phyloP scores from a whole-genome alignment of 1,140 invertebrate genomes.

The Bicyclus anynana region DNA sequence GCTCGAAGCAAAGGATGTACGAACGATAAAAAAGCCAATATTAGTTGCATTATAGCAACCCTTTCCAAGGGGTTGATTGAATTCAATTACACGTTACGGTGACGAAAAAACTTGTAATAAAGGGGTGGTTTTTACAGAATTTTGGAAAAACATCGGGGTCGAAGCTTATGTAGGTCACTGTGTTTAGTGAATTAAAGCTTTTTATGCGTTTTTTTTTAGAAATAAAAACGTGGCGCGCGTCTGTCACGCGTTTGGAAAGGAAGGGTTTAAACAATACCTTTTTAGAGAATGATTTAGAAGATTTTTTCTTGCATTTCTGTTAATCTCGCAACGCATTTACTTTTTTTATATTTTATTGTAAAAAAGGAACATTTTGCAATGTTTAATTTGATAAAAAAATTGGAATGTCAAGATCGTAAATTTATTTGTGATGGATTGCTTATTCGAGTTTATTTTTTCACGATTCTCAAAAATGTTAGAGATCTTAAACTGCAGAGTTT shows the following conservation, averaged over 20 bases:
- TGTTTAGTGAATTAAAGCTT: constrained; percentile 59
- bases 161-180: constrained; percentile 68
- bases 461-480: too few species aligned
- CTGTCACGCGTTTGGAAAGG: constrained; percentile 60
- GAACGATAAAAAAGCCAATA: constrained; percentile 51
- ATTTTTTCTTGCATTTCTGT: constrained; percentile 45
- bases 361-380: constrained; percentile 35
- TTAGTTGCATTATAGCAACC: constrained; percentile 62
- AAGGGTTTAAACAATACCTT: constrained; percentile 70
- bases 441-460: constrained; percentile 23
- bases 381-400: constrained; percentile 26
- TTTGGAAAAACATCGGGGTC: constrained; percentile 56
- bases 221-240: constrained; percentile 61
- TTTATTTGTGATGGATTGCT: constrained; percentile 52
- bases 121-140: constrained; percentile 61
- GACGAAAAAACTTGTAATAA: constrained; percentile 55
- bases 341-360: constrained; percentile 48
- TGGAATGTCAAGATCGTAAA: constrained; percentile 45
- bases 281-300: constrained; percentile 70
- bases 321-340: constrained; percentile 56
- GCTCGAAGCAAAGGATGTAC: constrained; percentile 31
- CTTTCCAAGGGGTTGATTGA: constrained; percentile 73
- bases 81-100: constrained; percentile 60
- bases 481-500: too few species aligned
- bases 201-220: constrained; percentile 39